Conservation (phyloP, 2,113 vertebrate genomes). For the Ctenodactylus gundi region DNA sequence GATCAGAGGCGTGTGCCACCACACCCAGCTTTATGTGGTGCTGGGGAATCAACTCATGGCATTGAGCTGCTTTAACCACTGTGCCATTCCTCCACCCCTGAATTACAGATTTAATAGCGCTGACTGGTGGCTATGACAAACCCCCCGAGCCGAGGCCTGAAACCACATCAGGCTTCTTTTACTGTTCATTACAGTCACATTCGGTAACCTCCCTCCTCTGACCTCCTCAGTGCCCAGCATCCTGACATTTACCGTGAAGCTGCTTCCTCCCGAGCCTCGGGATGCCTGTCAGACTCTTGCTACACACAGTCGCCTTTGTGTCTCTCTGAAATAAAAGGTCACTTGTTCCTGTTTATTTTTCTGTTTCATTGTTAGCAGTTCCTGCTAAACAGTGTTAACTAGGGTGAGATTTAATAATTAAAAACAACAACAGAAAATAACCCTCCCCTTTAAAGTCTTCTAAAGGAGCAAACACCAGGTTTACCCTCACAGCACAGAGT, state of each 20-base stretch:
- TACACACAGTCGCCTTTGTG: slow-evolving; percentile 58
- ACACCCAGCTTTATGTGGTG: too few species aligned
- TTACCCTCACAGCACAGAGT: not conserved
- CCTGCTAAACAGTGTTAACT: slow-evolving; percentile 18
- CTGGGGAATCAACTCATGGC: too few species aligned
- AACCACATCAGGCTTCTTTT: not conserved
- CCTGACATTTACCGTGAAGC: slow-evolving; percentile 53
- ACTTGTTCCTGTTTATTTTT: slow-evolving; percentile 62
- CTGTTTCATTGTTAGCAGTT: slow-evolving; percentile 57
- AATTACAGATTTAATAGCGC: too few species aligned
- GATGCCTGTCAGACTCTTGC: not conserved
- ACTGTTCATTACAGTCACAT: slow-evolving; percentile 11
- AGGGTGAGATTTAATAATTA: slow-evolving; percentile 9
- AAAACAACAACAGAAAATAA: slow-evolving; percentile 20
- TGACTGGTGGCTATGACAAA: too few species aligned
- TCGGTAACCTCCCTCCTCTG: slow-evolving; percentile 4
- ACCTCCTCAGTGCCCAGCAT: not conserved
- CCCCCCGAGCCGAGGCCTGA: not conserved
- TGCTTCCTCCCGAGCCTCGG: slow-evolving; percentile 35
- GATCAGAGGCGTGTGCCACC: too few species aligned
- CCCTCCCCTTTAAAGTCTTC: not conserved
- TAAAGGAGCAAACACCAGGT: not conserved
- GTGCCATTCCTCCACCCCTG: too few species aligned
- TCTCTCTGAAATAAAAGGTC: slow-evolving; percentile 69
- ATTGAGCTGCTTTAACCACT: too few species aligned